These are phyloP conservation scores for Drosophila lowei DNA, from an alignment of 1,140 invertebrate species.

Conservation along the genomic window DNA sequence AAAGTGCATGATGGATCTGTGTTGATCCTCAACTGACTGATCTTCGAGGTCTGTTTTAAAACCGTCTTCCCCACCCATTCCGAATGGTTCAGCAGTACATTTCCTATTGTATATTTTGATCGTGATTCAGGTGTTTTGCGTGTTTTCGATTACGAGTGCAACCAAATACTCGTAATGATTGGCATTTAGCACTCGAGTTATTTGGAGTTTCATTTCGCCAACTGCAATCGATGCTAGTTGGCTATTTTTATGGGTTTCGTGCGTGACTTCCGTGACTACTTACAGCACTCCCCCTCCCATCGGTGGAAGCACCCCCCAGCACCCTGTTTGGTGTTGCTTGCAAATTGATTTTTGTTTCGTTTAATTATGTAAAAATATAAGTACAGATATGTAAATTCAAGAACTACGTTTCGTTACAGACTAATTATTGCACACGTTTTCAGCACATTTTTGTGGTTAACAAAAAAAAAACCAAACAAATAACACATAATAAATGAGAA, in stretches of 20 bases:
- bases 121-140: neutral
- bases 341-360: conserved; percentile 33
- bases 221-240: no score
- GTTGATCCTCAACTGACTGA: no score
- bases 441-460: conserved; percentile 43
- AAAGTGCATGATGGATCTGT: no score
- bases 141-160: no score
- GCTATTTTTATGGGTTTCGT: conserved; percentile 52
- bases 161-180: neutral
- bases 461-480: conserved; percentile 24
- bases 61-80: no score
- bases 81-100: neutral
- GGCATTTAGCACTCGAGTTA: conserved; percentile 50
- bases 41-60: no score
- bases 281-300: neutral
- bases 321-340: neutral
- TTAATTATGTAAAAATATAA: conserved; percentile 33
- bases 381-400: conserved; percentile 46
- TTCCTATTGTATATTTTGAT: conserved; percentile 8
- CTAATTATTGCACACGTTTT: conserved; percentile 53
- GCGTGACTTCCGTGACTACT: conserved; percentile 51
- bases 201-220: conserved; percentile 17
- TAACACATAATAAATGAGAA: conserved; percentile 27
- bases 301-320: neutral
- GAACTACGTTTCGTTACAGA: conserved; percentile 45